phyloP scores from a whole-genome alignment of 1,140 invertebrate species.

The Ylistrum balloti region DNA sequence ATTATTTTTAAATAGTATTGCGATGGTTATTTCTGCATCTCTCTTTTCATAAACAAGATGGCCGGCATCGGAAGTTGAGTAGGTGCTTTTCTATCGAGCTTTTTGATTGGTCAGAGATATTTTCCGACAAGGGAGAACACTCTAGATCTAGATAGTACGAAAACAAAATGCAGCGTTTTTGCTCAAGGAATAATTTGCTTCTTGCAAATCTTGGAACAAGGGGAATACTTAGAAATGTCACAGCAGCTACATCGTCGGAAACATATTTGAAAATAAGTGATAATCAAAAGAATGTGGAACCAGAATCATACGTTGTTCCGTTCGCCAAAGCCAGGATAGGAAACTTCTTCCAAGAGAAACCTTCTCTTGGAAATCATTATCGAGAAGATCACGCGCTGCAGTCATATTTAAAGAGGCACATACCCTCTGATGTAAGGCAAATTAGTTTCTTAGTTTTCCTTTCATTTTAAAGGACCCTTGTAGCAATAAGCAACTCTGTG shows the following conservation, averaged over 20 bases:
- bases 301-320: not conserved
- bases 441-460: too few relatives aligned
- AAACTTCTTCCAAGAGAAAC: slow-evolving; percentile 79
- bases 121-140: slow-evolving; percentile 23
- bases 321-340: slow-evolving; percentile 78
- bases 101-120: not conserved
- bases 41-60: slow-evolving; percentile 30
- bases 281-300: not conserved
- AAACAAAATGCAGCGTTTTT: not conserved
- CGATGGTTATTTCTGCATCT: not conserved
- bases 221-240: not conserved
- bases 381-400: slow-evolving; percentile 77
- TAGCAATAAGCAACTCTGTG: too few relatives aligned
- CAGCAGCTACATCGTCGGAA: not conserved
- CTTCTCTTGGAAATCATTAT: slow-evolving; percentile 80
- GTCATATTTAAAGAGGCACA: slow-evolving; percentile 74
- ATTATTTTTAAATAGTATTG: not conserved
- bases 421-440: slow-evolving; percentile 78
- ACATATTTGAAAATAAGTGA: not conserved
- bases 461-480: too few relatives aligned
- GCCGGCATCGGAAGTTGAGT: not conserved
- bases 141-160: not conserved
- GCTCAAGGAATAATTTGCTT: not conserved
- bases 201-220: not conserved
- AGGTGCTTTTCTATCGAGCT: slow-evolving; percentile 10